Percentiles rank a stretch among this genome's conserved stretches.
Conservation (phyloP, 2,888 invertebrate species). For the Gnatocerus cornutus region DNA sequence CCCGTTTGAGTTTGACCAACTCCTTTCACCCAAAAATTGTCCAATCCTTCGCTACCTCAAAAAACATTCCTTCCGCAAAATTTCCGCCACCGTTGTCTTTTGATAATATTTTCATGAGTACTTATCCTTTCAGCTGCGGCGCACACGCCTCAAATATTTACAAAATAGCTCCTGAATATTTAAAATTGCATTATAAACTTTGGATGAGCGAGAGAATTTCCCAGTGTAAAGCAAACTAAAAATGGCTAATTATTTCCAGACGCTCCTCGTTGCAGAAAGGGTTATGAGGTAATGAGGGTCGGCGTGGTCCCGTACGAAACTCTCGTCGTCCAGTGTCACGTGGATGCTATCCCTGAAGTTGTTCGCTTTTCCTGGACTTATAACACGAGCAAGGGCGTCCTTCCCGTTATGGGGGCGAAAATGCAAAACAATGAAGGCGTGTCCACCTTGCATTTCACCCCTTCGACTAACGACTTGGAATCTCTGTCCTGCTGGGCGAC, state of each 20-base stretch:
- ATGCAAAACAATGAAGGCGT: constrained; percentile 72
- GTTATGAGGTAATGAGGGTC: constrained; percentile 80
- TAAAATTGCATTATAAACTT: constrained; percentile 40
- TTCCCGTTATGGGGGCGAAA: constrained; percentile 80
- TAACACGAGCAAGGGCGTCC: constrained; percentile 82
- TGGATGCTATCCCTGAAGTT: constrained; percentile 84
- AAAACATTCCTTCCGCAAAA: constrained; percentile 14
- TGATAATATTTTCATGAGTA: constrained; percentile 37
- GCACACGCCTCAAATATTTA: constrained; percentile 32
- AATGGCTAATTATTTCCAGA: constrained; percentile 72
- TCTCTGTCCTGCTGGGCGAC: constrained; percentile 92
- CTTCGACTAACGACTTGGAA: constrained; percentile 78
- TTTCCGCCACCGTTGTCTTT: constrained; percentile 21
- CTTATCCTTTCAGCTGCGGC: constrained; percentile 36
- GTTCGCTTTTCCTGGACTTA: constrained; percentile 89
- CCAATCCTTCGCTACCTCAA: too few relatives aligned
- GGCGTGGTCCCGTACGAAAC: constrained; percentile 84
- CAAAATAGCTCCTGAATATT: constrained; percentile 33
- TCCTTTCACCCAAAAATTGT: too few relatives aligned
- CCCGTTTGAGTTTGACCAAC: too few relatives aligned
- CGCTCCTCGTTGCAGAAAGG: constrained; percentile 84
- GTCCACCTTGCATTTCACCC: constrained; percentile 75
- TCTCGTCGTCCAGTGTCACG: constrained; percentile 84
- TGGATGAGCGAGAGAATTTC: constrained; percentile 26
- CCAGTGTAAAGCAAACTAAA: constrained; percentile 28